Evolutionary conservation across 2,888 invertebrate genomes (phyloP), one percentile per base, ranked within the genome.

Genomic region (Nomada hirtipes): DNA sequence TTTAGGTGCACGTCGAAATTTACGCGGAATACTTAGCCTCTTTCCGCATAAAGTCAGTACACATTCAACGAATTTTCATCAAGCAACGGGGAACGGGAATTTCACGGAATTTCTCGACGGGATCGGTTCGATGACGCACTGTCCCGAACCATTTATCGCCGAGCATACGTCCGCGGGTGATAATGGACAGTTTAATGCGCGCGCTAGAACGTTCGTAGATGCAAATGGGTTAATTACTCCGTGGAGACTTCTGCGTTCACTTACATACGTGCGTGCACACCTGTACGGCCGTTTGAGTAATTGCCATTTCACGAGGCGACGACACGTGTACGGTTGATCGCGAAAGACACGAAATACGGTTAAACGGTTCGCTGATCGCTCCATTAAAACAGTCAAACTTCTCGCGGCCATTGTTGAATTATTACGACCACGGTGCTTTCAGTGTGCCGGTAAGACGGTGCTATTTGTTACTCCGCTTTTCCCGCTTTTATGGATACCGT

Each of bases 201-300:
- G 68, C 63, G 64, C 60, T 65, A 50, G 79, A 64, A 79, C 73
- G 81, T 53, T 55, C 73, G 60, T 60, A 63, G 69, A 79, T 74
- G 81, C 73, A 79, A 81, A 79, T 79, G 79, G 81, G 73, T 81
- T 81, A 79, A 81, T 81, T 81, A 73, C 79, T 36, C 79, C 79
- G 69, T 47, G 64, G 79, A 79, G 79, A 79, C 81, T 81, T 81
- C 63, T 73, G 73, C 73, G 65, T 65, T 79, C 79, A 59, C 68
- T 73, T 81, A 79, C 20, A 11, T 20, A 11, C 67, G 65, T 61
- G 72, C 73, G 64, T 63, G 73, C 63, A 71, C 53, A 68, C 75
- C 77, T 61, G 74, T 42, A 76, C 64, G 59, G 20, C 23, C 63
- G 73, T 74, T 64, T 73, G 68, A 81, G 69, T 79, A 79, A 79